Evolutionary conservation across 1,140 invertebrate species (phyloP).

Genomic region (Dreissena polymorpha): DNA sequence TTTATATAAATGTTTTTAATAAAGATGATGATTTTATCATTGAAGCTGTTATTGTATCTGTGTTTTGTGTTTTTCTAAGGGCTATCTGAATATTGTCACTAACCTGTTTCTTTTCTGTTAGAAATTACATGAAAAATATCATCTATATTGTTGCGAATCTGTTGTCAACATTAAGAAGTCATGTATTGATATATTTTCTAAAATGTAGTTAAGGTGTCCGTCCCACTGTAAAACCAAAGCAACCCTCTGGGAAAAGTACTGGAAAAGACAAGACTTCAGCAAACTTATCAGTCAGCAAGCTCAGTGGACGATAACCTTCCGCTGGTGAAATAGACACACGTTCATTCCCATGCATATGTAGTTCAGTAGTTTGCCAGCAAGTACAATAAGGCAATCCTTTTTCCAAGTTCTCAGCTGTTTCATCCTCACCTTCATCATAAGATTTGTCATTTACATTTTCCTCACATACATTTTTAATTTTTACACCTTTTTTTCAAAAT

Average conservation of each 20-base stretch:
- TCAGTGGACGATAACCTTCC: conserved; percentile 20
- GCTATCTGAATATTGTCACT: conserved; percentile 25
- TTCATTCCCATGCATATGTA: conserved; percentile 4
- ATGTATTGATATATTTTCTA: conserved; percentile 8
- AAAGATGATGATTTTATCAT: neutral
- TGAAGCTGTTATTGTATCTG: conserved; percentile 12
- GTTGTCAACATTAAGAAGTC: conserved; percentile 24
- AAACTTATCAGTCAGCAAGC: neutral
- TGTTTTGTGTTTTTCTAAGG: conserved; percentile 18
- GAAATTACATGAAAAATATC: conserved; percentile 13
- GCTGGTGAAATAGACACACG: conserved; percentile 26
- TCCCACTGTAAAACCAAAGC: conserved; percentile 13
- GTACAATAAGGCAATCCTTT: conserved; percentile 13
- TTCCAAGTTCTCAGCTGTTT: neutral
- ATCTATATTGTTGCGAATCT: conserved; percentile 37
- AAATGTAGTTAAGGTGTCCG: neutral
- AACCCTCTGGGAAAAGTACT: conserved; percentile 13
- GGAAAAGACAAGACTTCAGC: conserved; percentile 24
- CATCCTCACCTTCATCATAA: neutral
- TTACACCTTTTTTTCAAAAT: no score
- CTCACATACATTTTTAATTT: no score
- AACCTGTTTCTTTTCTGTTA: conserved; percentile 16
- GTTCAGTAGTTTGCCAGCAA: conserved; percentile 10
- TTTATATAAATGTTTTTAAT: conserved; percentile 11
- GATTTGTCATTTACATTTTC: neutral